Conservation (phyloP, 2,888 invertebrate species). For the Nebria brevicollis region DNA sequence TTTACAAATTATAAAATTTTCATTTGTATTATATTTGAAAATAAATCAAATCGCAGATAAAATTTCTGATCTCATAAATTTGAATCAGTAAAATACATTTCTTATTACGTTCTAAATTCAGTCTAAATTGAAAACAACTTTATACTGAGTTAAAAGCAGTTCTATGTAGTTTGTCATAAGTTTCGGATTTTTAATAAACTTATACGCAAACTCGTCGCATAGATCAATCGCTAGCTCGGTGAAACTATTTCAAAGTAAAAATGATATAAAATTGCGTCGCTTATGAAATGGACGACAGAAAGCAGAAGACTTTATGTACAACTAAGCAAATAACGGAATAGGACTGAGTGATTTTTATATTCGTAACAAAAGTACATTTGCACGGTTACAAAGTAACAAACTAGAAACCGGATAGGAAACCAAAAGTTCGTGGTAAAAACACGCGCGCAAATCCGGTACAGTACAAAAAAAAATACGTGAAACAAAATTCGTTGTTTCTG, state of each 20-base stretch:
- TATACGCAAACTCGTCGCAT: conserved; percentile 10
- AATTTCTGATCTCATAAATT: neutral
- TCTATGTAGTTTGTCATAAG: neutral
- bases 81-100: neutral
- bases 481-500: conserved; percentile 28
- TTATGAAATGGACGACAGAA: neutral
- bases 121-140: neutral
- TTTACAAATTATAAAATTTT: neutral
- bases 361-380: conserved; percentile 43
- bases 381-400: conserved; percentile 31
- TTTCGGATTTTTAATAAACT: conserved; percentile 15
- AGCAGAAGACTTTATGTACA: neutral
- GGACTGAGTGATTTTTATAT: conserved; percentile 39
- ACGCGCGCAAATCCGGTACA: neutral
- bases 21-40: neutral
- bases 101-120: neutral
- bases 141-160: neutral
- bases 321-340: conserved; percentile 22
- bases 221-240: conserved; percentile 5
- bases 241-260: neutral
- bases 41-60: neutral
- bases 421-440: conserved; percentile 35
- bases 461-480: neutral
- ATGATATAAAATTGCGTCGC: neutral
- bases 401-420: conserved; percentile 34